Conservation (phyloP, 2,888 invertebrate species). For the Drosophila ustulata region DNA sequence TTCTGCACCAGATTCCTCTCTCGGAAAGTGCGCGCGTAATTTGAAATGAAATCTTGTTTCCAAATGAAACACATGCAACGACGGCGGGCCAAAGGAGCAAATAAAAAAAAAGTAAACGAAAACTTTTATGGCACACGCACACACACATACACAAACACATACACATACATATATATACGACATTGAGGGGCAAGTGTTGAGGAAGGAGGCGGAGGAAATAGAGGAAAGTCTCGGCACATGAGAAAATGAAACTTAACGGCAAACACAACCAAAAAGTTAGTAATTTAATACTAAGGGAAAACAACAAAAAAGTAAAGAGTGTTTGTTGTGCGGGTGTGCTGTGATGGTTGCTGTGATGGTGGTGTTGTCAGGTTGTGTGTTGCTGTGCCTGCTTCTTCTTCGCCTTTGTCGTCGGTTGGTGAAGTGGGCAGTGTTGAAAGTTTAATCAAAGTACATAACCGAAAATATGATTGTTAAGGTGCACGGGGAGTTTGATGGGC, state of each 20-base stretch:
- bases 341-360: slow-evolving; percentile 19
- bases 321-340: slow-evolving; percentile 40
- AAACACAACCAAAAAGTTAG: slow-evolving; percentile 64
- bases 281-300: slow-evolving; percentile 52
- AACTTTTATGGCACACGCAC: slow-evolving; percentile 54
- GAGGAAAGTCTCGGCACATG: slow-evolving; percentile 32
- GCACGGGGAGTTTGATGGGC: slow-evolving; percentile 11
- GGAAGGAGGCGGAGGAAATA: not conserved
- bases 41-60: slow-evolving; percentile 56
- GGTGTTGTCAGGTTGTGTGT: slow-evolving; percentile 18
- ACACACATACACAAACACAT: slow-evolving; percentile 24
- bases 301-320: slow-evolving; percentile 5
- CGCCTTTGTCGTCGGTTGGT: not conserved
- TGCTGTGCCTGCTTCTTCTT: slow-evolving; percentile 1
- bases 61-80: slow-evolving; percentile 61
- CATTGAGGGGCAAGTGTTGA: slow-evolving; percentile 22
- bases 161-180: slow-evolving; percentile 29
- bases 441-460: slow-evolving; percentile 55
- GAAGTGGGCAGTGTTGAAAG: slow-evolving; percentile 31
- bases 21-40: slow-evolving; percentile 39
- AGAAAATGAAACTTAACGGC: slow-evolving; percentile 61
- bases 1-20: slow-evolving; percentile 1
- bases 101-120: slow-evolving; percentile 29
- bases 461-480: slow-evolving; percentile 44
- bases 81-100: slow-evolving; percentile 38